These are phyloP conservation scores for Zaprionus ghesquierei DNA, from an alignment of 1,140 invertebrate genomes.

Conservation along the genomic window DNA sequence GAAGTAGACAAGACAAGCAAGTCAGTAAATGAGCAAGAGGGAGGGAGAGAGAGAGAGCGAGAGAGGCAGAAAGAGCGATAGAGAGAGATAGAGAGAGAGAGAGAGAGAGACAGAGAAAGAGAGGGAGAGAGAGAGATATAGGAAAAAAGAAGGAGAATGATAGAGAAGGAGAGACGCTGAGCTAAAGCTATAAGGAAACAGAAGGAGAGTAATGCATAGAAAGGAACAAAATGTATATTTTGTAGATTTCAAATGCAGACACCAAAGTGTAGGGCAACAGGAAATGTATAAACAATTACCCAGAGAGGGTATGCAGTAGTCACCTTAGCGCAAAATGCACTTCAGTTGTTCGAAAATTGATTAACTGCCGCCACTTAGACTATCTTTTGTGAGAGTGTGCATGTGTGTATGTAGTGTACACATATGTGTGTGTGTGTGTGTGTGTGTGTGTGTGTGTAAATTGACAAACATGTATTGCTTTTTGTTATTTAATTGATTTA, in stretches of 20 bases:
- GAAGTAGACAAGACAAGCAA: too few species aligned
- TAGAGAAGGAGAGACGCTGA: too few species aligned
- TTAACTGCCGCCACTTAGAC: neutral
- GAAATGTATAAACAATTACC: neutral
- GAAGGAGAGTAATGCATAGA: too few species aligned
- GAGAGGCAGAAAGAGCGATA: neutral
- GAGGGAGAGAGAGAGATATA: neutral
- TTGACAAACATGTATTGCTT: constrained; percentile 9
- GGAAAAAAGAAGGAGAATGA: too few species aligned
- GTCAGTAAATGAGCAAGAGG: too few species aligned
- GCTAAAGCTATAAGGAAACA: too few species aligned
- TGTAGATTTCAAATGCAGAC: too few species aligned
- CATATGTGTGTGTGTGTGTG: neutral
- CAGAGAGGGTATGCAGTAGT: neutral
- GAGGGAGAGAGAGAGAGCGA: neutral
- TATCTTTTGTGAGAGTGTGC: constrained; percentile 20
- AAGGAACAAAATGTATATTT: too few species aligned
- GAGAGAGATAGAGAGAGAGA: neutral
- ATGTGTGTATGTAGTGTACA: neutral
- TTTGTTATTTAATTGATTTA: constrained; percentile 72
- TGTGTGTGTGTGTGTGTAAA: neutral
- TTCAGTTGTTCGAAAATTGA: constrained; percentile 4
- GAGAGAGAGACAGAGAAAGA: neutral
- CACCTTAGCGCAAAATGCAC: neutral
- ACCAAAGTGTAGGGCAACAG: too few species aligned